Evolutionary conservation across 2,797 vertebrate species (phyloP).

Genomic region (Microcaecilia unicolor): DNA sequence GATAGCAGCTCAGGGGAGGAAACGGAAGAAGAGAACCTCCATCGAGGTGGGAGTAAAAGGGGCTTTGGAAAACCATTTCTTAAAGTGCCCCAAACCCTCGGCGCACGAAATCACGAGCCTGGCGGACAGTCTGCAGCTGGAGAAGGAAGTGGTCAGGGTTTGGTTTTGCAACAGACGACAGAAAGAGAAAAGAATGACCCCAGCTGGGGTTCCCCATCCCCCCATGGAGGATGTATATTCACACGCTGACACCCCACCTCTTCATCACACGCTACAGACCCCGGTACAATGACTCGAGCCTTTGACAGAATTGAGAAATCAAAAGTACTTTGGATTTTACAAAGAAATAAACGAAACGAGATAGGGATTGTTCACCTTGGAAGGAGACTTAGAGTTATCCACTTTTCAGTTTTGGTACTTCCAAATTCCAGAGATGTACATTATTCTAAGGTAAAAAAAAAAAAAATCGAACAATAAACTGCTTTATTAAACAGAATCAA

Average conservation of each 20-base stretch:
- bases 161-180: conserved; percentile 99
- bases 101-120: conserved; percentile 94
- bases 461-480: conserved; percentile 3
- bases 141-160: conserved; percentile 97
- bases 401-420: no score
- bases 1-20: conserved; percentile 95
- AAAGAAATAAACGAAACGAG: conserved; percentile 38
- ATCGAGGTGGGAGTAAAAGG: conserved; percentile 98
- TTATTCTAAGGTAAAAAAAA: conserved; percentile 14
- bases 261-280: conserved; percentile 87
- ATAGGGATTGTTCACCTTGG: conserved; percentile 35
- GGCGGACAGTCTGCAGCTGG: conserved; percentile 93
- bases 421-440: no score
- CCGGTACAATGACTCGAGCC: conserved; percentile 90
- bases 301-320: background rate
- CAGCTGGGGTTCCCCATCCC: conserved; percentile 82
- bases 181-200: conserved; percentile 98
- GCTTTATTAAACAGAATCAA: conserved; percentile 6
- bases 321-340: conserved; percentile 48
- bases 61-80: conserved; percentile 95
- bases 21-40: conserved; percentile 98
- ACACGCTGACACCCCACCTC: conserved; percentile 84
- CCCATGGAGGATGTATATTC: conserved; percentile 98
- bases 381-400: no score
- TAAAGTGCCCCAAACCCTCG: conserved; percentile 97